These are phyloP conservation scores for Acleris holmiana DNA, from an alignment of 2,888 invertebrate genomes.

Conservation along the genomic window DNA sequence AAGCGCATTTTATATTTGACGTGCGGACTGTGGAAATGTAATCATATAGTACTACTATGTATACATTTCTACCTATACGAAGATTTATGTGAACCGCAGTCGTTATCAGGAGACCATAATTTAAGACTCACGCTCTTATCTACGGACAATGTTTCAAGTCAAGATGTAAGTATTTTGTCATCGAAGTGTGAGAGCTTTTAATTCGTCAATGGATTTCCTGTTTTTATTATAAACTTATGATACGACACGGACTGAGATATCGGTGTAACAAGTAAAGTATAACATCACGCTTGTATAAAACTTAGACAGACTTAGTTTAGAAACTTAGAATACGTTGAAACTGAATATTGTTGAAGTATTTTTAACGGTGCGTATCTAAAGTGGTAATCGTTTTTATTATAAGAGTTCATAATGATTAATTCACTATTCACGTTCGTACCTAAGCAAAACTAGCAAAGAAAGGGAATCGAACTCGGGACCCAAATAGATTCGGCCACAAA, in stretches of 20 bases:
- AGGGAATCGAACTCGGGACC: constrained; percentile 27
- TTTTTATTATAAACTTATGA: constrained; percentile 44
- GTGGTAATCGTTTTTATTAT: too few relatives aligned
- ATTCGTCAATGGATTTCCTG: constrained; percentile 57
- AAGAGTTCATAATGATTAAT: too few relatives aligned
- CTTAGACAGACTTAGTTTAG: too few relatives aligned
- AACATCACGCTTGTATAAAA: too few relatives aligned
- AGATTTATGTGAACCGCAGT: constrained; percentile 64
- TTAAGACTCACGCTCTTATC: constrained; percentile 57
- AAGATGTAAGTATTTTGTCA: constrained; percentile 40
- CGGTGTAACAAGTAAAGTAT: too few relatives aligned
- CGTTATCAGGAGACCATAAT: constrained; percentile 63
- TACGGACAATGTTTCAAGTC: constrained; percentile 37
- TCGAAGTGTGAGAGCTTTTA: constrained; percentile 49
- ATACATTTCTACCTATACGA: constrained; percentile 41
- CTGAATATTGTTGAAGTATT: too few relatives aligned
- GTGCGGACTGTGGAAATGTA: background rate
- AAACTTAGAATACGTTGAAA: too few relatives aligned
- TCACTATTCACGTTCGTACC: background rate
- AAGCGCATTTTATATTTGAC: background rate
- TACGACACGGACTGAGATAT: constrained; percentile 17
- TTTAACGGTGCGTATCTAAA: too few relatives aligned
- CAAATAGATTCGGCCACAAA: constrained; percentile 30
- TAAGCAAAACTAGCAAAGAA: constrained; percentile 14
- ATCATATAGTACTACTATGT: constrained; percentile 26